Conservation (phyloP, 2,113 vertebrate species). For the Collichthys lucidus region DNA sequence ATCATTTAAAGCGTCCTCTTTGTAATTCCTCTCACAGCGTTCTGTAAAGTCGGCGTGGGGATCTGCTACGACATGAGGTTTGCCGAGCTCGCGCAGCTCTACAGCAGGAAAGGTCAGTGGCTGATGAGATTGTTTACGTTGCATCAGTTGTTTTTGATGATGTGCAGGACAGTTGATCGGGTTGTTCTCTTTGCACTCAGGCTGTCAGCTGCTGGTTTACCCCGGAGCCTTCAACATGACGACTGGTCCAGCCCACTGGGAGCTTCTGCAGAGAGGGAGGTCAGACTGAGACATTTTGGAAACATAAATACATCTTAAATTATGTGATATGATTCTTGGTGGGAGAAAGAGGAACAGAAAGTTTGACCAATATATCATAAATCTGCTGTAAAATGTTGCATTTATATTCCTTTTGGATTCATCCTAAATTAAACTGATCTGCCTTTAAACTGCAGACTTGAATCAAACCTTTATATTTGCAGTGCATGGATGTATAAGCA, state of each 20-base stretch:
- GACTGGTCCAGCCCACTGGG: constrained; percentile 97
- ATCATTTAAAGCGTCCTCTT: neutral
- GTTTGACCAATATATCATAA: too few species aligned
- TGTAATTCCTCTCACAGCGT: constrained; percentile 83
- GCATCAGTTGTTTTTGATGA: neutral
- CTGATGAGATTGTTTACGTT: rapidly evolving
- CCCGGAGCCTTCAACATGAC: constrained; percentile 98
- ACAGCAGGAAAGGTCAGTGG: constrained; percentile 89
- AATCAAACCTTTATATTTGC: too few species aligned
- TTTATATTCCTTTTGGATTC: too few species aligned
- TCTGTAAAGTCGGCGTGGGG: constrained; percentile 95
- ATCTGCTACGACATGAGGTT: constrained; percentile 98
- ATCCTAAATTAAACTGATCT: too few species aligned
- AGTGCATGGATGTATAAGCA: too few species aligned
- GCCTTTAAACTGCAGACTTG: too few species aligned
- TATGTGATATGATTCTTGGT: neutral
- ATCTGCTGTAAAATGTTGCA: too few species aligned
- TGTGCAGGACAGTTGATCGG: neutral
- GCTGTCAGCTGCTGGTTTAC: constrained; percentile 95
- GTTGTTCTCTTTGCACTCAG: constrained; percentile 70
- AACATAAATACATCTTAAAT: neutral
- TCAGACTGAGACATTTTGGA: constrained; percentile 71
- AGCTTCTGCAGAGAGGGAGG: constrained; percentile 94
- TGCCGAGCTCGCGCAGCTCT: constrained; percentile 95
- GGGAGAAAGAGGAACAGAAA: neutral